Base-by-base conservation (phyloP, 2,797 vertebrate genomes). In the Channa striata region DNA sequence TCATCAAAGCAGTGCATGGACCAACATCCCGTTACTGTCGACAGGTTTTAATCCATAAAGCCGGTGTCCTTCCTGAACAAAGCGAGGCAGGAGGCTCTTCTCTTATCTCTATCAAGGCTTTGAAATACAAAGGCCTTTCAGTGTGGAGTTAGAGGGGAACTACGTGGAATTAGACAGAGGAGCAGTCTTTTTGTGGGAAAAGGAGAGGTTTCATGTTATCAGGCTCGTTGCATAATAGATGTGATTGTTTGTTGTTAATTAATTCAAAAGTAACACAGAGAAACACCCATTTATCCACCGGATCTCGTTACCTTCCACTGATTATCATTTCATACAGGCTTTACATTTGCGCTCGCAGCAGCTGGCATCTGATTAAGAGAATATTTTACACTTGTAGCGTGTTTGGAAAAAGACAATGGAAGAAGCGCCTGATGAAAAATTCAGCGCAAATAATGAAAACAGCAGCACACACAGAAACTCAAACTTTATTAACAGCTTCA, bases 1-100 rank as follows among this genome's bases (percentile, higher is more conserved):
- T 87, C 81, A 89, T 87, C 92, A 89, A 89, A 92, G 91, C 87
- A 85, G 85, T 90, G 87, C 78, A 69, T 79, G 78, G 86, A 88
- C 83, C 79, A 79, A 85, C 83, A 87, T 82, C 83, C 82, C 56
- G 73, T 87, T 83, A 75, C 84, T 70, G 85, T 82, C 68, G 72
- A 83, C 83, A 81, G 85, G 69, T 78, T 89, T 82, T 90, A 91
- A 91, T 90, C 88, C 85, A 86, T 87, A 91, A 88, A 90, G 74
- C 73, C 25, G 68, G 82, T 78, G 83, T 84, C 70, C 77, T 81
- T 69, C 61, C 61, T 21, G 47, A 83, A 88, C 85, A 89, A 78
- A 87, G 77, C 62, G 75, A 82, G 63, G 70, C 77, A 60, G 44
- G 70, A 82, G 61, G 71, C 66, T 64, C 61, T 57, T 72, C 72